Base-by-base conservation (phyloP, 2,113 vertebrate species). In the Sinocyclocheilus rhinocerous region DNA sequence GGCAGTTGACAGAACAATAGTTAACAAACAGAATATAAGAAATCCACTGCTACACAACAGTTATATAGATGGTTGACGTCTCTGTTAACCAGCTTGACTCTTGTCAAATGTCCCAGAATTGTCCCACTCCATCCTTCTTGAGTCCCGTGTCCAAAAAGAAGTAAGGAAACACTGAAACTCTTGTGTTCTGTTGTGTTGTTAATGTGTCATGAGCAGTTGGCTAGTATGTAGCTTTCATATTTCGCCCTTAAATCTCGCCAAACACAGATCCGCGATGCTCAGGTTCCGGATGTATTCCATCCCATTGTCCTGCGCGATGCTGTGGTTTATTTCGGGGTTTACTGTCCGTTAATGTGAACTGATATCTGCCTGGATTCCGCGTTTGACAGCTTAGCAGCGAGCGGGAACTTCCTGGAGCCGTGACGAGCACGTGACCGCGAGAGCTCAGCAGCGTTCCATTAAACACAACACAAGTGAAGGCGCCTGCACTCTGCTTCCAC, bases 371-470 rank as follows among this genome's bases (percentile, higher is more conserved):
- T n/a, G 39, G 39, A 11, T 11, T 33, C 59, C 4, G 42, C 24
- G 61, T 67, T 45, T 82, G 61, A 82, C 80, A 81, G 78, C n/a
- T n/a, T n/a, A n/a, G n/a, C n/a, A n/a, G n/a, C n/a, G n/a, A n/a
- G 61, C 79, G n/a, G 61, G 39, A 82, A 20, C 80, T 82, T 82
- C 80, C 61, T 11, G 80, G 61, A 50, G 18, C 36, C 18, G 61
- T 33, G 42, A 67, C 24, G 39, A 81, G 24, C 79, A 81, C 79
- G 79, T 82, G 80, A 82, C 79, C 16, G 7, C 18, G 10, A 18
- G 33, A 61, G 59, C 59, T 16, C 80, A 16, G 18, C 8, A 48
- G 76, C 15, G 76, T 59, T 20, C 55, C 29, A 59, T 59, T 57
- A 57, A 42, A 42, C 9, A 9, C 42, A 9, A 9, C 42, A 42